Base-by-base conservation (phyloP, 2,113 vertebrate species). In the Odocoileus hemionus region DNA sequence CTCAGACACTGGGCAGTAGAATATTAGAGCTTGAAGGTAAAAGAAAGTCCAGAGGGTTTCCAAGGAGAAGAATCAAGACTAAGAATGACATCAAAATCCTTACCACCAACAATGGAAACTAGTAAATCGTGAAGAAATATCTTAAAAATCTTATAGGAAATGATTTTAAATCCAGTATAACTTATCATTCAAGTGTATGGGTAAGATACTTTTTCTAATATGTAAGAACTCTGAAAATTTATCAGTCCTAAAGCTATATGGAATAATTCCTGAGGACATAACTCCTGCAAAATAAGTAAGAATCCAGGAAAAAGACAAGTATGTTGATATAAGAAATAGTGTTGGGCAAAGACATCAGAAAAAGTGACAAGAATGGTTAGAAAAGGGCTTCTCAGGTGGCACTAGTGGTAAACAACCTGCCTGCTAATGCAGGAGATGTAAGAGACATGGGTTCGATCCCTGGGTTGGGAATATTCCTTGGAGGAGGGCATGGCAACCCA, bases 131-230 rank as follows among this genome's bases (percentile, higher is more conserved):
- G 15, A 33, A 61, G 13, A 12, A 90, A 1, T 83, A 84, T 28
- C 33, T 78, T 95, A 57, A 67, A 97, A 83, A 43, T 93, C 86
- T 74, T 87, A 47, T 33, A 76, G 67, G 80, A 89, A 92, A 76
- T 88, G 47, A 89, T 64, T 85, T 95, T 58, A 83, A 90, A 78
- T 33, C 36, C 10, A 19, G 33, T 61, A 58, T 80, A 57, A 17
- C 15, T 95, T 92, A 64, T 64, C 17, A 86, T 57, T 82, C 14
- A 55, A 88, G 36, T 80, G 14, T 74, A 92, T 61, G 23, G 33
- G 23, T 74, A 79, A 93, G 93, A 93, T 55, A 88, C 30, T 47
- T 89, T 67, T 74, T 39, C 23, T 55, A 25, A 74, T 28, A 79
- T 30, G 7, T 15, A 84, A 74, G 7, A 30, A 82, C 45, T 86